A percentile compares a stretch with the other conserved stretches of the same genome.
Conservation (phyloP, 2,888 invertebrate species). For the Drosophila formosana region DNA sequence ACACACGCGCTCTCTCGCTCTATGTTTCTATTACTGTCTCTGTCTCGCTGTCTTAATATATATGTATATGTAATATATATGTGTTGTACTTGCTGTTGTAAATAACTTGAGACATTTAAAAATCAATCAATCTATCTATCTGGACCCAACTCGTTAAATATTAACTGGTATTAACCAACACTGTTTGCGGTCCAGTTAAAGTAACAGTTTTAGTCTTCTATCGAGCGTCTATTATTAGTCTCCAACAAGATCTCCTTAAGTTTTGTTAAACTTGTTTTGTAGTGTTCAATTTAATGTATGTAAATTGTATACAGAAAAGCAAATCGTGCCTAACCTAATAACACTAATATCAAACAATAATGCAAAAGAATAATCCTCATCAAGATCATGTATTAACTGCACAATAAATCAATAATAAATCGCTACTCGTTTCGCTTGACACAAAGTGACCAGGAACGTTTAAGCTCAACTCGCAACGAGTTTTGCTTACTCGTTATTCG, state of each 20-base stretch:
- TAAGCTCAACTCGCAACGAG: constrained; percentile 30
- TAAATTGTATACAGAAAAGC: constrained; percentile 84
- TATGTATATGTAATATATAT: constrained; percentile 32
- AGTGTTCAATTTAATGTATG: constrained; percentile 85
- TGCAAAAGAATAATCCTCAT: constrained; percentile 7
- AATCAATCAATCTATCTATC: constrained; percentile 15
- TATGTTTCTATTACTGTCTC: constrained; percentile 18
- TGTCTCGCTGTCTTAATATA: constrained; percentile 28
- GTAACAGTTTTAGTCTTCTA: neutral
- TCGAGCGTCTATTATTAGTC: neutral
- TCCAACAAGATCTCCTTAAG: constrained; percentile 82
- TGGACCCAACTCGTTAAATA: constrained; percentile 5
- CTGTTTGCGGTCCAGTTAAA: constrained; percentile 1
- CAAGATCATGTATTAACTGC: constrained; percentile 13
- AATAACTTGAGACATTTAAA: constrained; percentile 27
- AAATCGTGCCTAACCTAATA: constrained; percentile 78
- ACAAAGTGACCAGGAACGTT: constrained; percentile 63
- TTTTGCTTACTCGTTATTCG: constrained; percentile 55
- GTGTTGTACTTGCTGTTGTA: constrained; percentile 56
- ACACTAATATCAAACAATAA: constrained; percentile 52
- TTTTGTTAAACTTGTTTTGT: constrained; percentile 85
- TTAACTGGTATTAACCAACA: constrained; percentile 27
- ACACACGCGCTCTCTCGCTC: constrained; percentile 19
- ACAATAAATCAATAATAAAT: constrained; percentile 21
- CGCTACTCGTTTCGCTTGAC: constrained; percentile 52